A percentile compares a stretch with the other conserved stretches of the same genome.
These are phyloP conservation scores for Arbacia lixula DNA, from an alignment of 53 echinoderm and acorn worm species.

Conservation along the genomic window DNA sequence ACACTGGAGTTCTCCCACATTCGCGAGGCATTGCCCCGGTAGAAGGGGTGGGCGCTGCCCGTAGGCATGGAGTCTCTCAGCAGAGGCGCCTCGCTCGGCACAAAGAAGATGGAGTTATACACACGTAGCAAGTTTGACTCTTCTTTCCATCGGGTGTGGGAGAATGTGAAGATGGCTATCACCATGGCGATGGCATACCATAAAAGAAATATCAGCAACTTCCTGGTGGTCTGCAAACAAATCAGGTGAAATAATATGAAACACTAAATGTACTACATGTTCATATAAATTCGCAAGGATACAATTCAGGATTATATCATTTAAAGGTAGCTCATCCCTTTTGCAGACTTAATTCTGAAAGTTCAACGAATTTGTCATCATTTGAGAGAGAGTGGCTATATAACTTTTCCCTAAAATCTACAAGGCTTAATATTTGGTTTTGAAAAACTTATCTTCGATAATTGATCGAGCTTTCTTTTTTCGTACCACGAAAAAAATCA, in stretches of 20 bases:
- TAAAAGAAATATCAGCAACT: slow-evolving; percentile 75
- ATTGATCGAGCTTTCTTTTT: too few relatives aligned
- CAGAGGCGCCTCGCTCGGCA: slow-evolving; percentile 71
- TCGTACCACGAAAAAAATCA: too few relatives aligned
- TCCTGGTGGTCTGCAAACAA: slow-evolving; percentile 79
- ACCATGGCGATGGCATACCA: slow-evolving; percentile 93
- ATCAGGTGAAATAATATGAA: too few relatives aligned
- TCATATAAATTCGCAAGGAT: not conserved
- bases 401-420: not conserved
- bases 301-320: not conserved
- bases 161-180: slow-evolving; percentile 86
- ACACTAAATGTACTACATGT: too few relatives aligned
- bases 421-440: not conserved
- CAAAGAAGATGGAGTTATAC: slow-evolving; percentile 86
- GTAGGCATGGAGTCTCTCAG: slow-evolving; percentile 58
- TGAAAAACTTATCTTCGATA: too few relatives aligned
- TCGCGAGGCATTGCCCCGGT: slow-evolving; percentile 17
- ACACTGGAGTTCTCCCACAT: slow-evolving; percentile 49
- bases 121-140: slow-evolving; percentile 79
- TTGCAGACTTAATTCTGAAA: too few relatives aligned
- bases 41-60: not conserved
- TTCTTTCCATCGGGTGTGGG: slow-evolving; percentile 81
- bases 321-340: too few relatives aligned
- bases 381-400: not conserved
- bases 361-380: too few relatives aligned